Base-by-base conservation (phyloP, 2,888 invertebrate species). In the Campaea margaritaria region DNA sequence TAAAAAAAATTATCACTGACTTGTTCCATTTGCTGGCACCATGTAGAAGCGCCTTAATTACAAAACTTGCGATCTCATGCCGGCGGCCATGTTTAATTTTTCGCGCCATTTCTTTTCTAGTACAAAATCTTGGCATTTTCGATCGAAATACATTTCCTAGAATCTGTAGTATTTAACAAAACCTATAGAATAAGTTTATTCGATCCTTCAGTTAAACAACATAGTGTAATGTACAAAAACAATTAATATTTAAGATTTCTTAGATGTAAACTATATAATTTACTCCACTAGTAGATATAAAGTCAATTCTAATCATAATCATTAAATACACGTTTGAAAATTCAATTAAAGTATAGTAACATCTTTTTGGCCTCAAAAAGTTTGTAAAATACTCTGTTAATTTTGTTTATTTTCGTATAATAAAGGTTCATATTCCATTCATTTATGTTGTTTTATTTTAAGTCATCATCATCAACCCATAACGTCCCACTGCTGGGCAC, bases 341-440 rank as follows among this genome's bases (percentile, higher is more conserved):
- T 36, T 36, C 14, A n/a, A 5, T 51, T 5, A 10, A 9, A 31
- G 13, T 28, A 31, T 50, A 8, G n/a, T 43, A 41, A 47, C 48
- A 44, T 14, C 53, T 62, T 62, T 58, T 64, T 61, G 42, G n/a
- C 16, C 9, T 55, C 28, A 46, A 62, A 60, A 62, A 53, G 31
- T 42, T 28, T 56, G 42, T 36, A 45, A 43, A 44, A 27, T 54
- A 55, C 46, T 46, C 48, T 60, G 60, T 50, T 52, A 14, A 42
- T 60, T 65, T 52, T 58, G 57, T 52, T 61, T 50, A 39, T 54
- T 74, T 72, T 72, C 70, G 57, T 72, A 70, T 65, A 77, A 71
- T 77, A 74, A 76, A 78, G 58, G 67, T 21, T 21, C 21, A 21
- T 74, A 65, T 67, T 72, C 64, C 67, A 67, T 65, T 66, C 67